These are phyloP conservation scores for Macaca nemestrina DNA, from an alignment of 2,113 vertebrate species.

Conservation along the genomic window DNA sequence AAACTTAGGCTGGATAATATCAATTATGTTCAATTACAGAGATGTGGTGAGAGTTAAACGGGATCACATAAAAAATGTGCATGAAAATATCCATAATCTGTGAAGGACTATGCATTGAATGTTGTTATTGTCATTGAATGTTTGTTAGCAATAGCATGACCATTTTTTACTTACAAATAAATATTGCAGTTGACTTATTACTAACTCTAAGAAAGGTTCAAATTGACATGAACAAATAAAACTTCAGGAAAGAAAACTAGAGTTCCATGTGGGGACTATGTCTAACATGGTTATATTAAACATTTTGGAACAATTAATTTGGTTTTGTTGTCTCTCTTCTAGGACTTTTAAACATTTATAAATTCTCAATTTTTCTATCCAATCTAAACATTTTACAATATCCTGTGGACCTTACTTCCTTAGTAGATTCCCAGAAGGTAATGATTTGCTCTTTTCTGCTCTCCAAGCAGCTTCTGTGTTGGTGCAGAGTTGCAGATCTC, in stretches of 20 bases:
- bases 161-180: background rate
- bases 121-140: background rate
- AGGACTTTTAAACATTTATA: background rate
- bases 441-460: background rate
- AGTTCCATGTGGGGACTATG: background rate
- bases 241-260: background rate
- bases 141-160: background rate
- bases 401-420: background rate
- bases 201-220: background rate
- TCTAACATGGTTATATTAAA: background rate
- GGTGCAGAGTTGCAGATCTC: background rate
- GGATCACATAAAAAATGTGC: background rate
- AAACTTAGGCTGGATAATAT: background rate
- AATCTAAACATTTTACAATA: background rate
- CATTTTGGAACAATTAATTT: slow-evolving; percentile 2
- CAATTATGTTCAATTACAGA: background rate
- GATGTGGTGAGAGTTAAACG: background rate
- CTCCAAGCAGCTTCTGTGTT: background rate
- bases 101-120: background rate
- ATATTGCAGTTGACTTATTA: background rate
- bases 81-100: background rate
- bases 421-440: background rate
- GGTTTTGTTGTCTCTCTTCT: background rate
- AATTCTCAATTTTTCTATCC: background rate
- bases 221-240: background rate